These are phyloP conservation scores for Mystacides longicornis DNA, from an alignment of 2,888 invertebrate genomes.

Conservation along the genomic window DNA sequence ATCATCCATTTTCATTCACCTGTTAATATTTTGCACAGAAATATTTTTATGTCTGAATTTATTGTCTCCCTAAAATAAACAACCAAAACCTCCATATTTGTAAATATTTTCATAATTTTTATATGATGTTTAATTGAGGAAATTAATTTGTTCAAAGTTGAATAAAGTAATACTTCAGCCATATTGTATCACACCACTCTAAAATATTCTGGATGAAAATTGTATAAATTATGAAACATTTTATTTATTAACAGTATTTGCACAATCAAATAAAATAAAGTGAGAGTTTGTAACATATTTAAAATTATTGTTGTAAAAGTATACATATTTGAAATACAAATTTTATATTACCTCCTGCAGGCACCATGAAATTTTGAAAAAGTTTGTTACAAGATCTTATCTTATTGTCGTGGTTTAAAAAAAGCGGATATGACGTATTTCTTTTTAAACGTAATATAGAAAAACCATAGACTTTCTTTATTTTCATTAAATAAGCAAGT, in stretches of 20 bases:
- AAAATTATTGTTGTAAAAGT: slow-evolving; percentile 1
- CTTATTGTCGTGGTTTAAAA: neutral
- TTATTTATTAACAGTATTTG: neutral
- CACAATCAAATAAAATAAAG: neutral
- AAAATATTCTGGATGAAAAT: neutral
- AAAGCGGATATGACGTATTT: neutral
- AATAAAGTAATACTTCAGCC: neutral
- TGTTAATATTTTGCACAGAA: neutral
- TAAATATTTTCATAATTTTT: neutral
- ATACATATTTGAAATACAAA: neutral
- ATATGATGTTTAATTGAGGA: too few species aligned
- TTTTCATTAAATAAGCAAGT: neutral
- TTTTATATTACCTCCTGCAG: neutral
- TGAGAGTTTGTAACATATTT: neutral
- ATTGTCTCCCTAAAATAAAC: neutral
- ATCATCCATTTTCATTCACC: slow-evolving; percentile 9
- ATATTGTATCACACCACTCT: neutral
- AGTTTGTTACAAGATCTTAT: neutral
- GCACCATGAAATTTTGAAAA: neutral
- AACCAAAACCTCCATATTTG: neutral
- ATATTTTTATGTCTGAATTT: neutral
- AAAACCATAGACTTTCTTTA: neutral
- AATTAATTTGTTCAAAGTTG: neutral
- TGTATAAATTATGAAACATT: neutral
- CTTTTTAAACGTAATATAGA: neutral